These are phyloP conservation scores for Chitala chitala DNA, from an alignment of 2,113 vertebrate species.

Conservation along the genomic window DNA sequence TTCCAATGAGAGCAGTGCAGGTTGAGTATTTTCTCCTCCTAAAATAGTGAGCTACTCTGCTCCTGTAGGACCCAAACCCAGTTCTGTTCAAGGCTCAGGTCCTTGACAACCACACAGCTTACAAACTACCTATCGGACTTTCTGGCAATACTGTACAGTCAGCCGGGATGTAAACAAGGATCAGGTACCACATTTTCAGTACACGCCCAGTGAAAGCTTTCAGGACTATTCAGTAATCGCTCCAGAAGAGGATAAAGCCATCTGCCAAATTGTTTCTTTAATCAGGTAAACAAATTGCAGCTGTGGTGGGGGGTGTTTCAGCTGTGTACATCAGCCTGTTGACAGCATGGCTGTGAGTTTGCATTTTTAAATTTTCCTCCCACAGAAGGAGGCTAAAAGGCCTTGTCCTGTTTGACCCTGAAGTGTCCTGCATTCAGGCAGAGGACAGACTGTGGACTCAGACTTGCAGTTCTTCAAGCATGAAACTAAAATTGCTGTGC, in stretches of 20 bases:
- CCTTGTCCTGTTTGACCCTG: no score
- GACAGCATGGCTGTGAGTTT: not conserved
- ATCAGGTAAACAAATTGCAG: conserved; percentile 1
- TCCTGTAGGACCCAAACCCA: not conserved
- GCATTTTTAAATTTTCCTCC: not conserved
- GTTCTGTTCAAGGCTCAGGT: not conserved
- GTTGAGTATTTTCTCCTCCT: no score
- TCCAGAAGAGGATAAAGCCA: not conserved
- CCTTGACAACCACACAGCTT: not conserved
- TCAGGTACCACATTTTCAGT: not conserved
- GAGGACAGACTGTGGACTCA: no score
- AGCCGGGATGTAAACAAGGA: not conserved
- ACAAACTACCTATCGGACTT: not conserved
- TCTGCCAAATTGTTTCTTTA: conserved; percentile 10
- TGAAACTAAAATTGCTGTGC: not conserved
- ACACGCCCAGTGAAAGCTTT: not conserved
- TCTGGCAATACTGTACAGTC: not conserved
- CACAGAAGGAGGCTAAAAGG: not conserved
- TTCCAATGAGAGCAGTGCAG: no score
- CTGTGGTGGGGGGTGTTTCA: not conserved
- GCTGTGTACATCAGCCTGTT: not conserved
- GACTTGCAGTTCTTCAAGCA: not conserved
- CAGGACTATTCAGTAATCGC: not conserved
- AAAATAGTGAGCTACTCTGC: no score
- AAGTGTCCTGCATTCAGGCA: no score